A percentile compares a stretch with the other conserved stretches of the same genome.
These are phyloP conservation scores for Trichonephila clavipes DNA, from an alignment of 1,140 invertebrate genomes.

Conservation along the genomic window DNA sequence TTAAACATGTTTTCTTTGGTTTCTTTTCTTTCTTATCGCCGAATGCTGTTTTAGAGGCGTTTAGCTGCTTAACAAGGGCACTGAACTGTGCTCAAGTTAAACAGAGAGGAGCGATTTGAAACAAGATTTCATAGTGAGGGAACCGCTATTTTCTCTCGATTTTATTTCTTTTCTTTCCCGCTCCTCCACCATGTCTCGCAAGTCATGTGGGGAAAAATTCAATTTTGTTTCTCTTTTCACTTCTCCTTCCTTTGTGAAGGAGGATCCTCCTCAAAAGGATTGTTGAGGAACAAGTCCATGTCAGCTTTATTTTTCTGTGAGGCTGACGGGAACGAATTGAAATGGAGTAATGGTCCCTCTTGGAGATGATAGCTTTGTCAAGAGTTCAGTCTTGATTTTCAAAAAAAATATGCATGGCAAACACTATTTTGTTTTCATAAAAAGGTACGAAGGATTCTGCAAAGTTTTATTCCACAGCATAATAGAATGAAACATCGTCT, in stretches of 20 bases:
- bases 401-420: neutral
- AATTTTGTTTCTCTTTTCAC: neutral
- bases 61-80: constrained; percentile 53
- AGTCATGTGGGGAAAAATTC: neutral
- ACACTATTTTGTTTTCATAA: neutral
- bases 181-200: neutral
- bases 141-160: neutral
- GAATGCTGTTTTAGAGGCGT: constrained; percentile 35
- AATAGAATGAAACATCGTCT: too few relatives aligned
- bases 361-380: neutral
- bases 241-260: neutral
- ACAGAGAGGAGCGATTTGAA: constrained; percentile 51
- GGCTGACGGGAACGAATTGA: neutral
- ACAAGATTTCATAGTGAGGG: constrained; percentile 40
- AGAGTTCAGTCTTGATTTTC: neutral
- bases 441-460: too few relatives aligned
- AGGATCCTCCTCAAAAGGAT: neutral
- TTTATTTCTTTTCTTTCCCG: neutral
- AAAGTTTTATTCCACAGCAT: too few relatives aligned
- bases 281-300: neutral
- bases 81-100: constrained; percentile 65
- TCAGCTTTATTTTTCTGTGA: neutral
- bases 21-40: constrained; percentile 11
- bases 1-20: constrained; percentile 61
- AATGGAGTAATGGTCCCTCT: neutral